These are phyloP conservation scores for Calameuta filiformis DNA, from an alignment of 2,888 invertebrate species.

Conservation along the genomic window DNA sequence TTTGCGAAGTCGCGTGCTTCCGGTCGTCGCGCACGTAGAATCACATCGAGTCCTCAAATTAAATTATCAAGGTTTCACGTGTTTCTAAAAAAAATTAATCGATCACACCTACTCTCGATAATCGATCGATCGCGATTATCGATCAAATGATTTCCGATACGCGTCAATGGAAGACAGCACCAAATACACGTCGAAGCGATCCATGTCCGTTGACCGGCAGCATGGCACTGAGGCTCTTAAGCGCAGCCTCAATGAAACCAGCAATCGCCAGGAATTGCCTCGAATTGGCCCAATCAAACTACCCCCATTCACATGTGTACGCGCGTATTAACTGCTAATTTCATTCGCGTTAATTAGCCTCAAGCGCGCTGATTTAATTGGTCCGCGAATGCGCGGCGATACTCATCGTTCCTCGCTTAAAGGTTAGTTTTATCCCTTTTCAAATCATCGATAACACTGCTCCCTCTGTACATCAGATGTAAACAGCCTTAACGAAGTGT, in stretches of 20 bases:
- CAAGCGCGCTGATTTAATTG: conserved; percentile 33
- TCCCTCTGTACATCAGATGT: not conserved
- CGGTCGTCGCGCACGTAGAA: not conserved
- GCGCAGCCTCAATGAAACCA: conserved; percentile 65
- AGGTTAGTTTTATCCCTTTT: not conserved
- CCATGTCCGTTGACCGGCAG: conserved; percentile 62
- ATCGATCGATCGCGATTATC: not conserved
- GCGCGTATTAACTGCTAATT: conserved; percentile 65
- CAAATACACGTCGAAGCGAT: conserved; percentile 30
- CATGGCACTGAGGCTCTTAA: conserved; percentile 59
- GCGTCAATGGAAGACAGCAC: not conserved
- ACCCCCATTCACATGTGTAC: conserved; percentile 63
- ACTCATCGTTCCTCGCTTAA: conserved; percentile 18
- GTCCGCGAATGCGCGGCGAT: conserved; percentile 23
- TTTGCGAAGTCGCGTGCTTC: not conserved
- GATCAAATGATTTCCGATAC: not conserved
- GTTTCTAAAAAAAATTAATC: not conserved
- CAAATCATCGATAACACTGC: not conserved
- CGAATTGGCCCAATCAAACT: conserved; percentile 67
- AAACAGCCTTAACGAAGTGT: not conserved
- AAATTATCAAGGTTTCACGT: not conserved
- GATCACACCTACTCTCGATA: not conserved
- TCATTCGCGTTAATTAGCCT: conserved; percentile 60
- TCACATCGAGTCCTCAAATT: not conserved
- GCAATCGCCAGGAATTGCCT: conserved; percentile 67